A percentile compares a stretch with the other conserved stretches of the same genome.
Evolutionary conservation across 1,140 invertebrate species (phyloP).

Genomic region (Drosophila takahashii): DNA sequence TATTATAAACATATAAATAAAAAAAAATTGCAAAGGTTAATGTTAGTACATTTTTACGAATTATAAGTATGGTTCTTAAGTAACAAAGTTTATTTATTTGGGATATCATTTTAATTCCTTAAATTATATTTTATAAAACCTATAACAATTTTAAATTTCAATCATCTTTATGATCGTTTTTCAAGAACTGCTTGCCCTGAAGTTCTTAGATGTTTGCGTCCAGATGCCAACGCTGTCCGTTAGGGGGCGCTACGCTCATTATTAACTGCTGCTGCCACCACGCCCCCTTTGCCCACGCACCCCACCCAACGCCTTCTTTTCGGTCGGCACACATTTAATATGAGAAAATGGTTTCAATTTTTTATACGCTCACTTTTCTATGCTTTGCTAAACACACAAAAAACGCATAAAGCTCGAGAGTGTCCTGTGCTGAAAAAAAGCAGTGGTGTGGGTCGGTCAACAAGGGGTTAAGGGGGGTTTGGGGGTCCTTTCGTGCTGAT

Average conservation of each 20-base stretch:
- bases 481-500: conserved; percentile 43
- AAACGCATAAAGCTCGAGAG: conserved; percentile 34
- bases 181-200: background rate
- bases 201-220: background rate
- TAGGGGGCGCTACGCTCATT: conserved; percentile 45
- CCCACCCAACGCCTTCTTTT: conserved; percentile 14
- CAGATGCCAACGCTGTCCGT: conserved; percentile 7
- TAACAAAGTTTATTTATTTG: too few relatives aligned
- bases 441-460: background rate
- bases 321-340: conserved; percentile 79
- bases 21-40: too few relatives aligned
- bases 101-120: too few relatives aligned
- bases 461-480: conserved; percentile 4
- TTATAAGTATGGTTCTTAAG: too few relatives aligned
- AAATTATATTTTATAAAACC: too few relatives aligned
- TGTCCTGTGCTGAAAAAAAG: conserved; percentile 8
- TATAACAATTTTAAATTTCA: too few relatives aligned
- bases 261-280: conserved; percentile 59
- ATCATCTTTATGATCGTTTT: too few relatives aligned
- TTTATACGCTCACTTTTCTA: conserved; percentile 68
- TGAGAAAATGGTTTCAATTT: conserved; percentile 81
- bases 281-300: too few relatives aligned
- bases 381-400: conserved; percentile 58
- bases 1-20: too few relatives aligned
- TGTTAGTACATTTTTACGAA: too few relatives aligned